A percentile compares a stretch with the other conserved stretches of the same genome.
These are phyloP conservation scores for Sander lucioperca DNA, from an alignment of 2,113 vertebrate genomes.

Conservation along the genomic window DNA sequence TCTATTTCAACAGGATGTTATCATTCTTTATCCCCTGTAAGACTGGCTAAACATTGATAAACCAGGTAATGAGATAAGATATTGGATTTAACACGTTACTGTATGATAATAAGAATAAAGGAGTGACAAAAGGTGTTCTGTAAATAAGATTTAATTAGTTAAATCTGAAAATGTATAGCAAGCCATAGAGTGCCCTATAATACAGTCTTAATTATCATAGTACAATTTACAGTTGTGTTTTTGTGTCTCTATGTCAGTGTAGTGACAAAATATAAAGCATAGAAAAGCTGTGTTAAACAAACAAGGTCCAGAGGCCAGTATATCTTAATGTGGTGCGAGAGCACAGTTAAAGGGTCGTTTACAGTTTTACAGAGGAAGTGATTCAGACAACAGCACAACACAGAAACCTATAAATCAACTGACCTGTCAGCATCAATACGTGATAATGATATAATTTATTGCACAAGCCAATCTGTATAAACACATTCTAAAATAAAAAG, in stretches of 20 bases:
- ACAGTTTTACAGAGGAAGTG: conserved; percentile 78
- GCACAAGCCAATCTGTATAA: conserved; percentile 87
- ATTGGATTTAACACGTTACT: background rate
- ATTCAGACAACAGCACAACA: conserved; percentile 59
- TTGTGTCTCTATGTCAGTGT: conserved; percentile 79
- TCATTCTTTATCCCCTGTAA: background rate
- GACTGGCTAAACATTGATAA: background rate
- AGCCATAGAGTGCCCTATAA: conserved; percentile 86
- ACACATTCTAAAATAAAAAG: conserved; percentile 71
- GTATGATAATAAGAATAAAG: conserved; percentile 22
- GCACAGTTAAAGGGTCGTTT: conserved; percentile 80
- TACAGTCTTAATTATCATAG: conserved; percentile 87
- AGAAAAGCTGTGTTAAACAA: conserved; percentile 90
- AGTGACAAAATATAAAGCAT: conserved; percentile 89
- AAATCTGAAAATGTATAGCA: conserved; percentile 87
- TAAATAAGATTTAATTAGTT: conserved; percentile 96
- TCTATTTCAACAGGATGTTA: conserved; percentile 8
- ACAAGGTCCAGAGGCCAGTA: conserved; percentile 85
- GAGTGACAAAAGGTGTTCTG: conserved; percentile 77
- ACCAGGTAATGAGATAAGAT: conserved; percentile 11
- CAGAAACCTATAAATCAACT: conserved; percentile 68
- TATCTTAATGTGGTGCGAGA: conserved; percentile 83
- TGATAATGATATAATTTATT: conserved; percentile 86
- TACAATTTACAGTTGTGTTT: conserved; percentile 91
- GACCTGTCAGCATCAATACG: conserved; percentile 64